Evolutionary conservation across 2,113 vertebrate genomes (phyloP).

Genomic region (Empidonax traillii): DNA sequence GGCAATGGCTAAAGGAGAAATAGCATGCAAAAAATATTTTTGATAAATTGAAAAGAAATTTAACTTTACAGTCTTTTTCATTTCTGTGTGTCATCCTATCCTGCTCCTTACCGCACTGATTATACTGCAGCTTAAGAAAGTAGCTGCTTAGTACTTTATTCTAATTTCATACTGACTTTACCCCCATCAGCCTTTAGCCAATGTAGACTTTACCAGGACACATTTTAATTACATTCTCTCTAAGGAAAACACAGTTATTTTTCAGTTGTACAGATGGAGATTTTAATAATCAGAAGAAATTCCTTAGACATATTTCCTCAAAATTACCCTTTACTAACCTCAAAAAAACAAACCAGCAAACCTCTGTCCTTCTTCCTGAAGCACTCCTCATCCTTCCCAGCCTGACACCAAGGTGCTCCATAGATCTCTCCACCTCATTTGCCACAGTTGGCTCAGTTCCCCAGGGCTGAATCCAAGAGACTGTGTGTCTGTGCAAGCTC

Average conservation of each 20-base stretch:
- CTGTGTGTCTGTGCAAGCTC: background rate
- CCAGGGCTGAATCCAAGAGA: background rate
- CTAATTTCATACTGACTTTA: constrained; percentile 54
- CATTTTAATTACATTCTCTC: constrained; percentile 63
- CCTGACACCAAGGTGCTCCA: background rate
- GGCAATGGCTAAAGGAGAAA: background rate
- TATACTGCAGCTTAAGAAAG: background rate
- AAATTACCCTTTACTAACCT: constrained; percentile 38
- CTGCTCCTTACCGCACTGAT: background rate
- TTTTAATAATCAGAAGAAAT: constrained; percentile 57
- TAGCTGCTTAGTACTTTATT: constrained; percentile 28
- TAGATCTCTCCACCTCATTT: background rate
- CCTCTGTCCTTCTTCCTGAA: background rate
- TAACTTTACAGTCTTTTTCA: background rate
- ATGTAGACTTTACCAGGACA: constrained; percentile 58
- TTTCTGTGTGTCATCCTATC: background rate
- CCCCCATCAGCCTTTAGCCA: constrained; percentile 50
- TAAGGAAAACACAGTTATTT: constrained; percentile 44
- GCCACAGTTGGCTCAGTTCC: background rate
- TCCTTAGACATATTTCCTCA: constrained; percentile 48
- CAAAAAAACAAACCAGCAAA: background rate
- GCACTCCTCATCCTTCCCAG: background rate
- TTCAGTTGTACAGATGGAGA: constrained; percentile 8
- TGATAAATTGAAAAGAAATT: background rate
- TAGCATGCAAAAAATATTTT: background rate